Evolutionary conservation across 2,113 vertebrate species (phyloP), one percentile per base, ranked within the genome.

Genomic region (Polypterus bichir): DNA sequence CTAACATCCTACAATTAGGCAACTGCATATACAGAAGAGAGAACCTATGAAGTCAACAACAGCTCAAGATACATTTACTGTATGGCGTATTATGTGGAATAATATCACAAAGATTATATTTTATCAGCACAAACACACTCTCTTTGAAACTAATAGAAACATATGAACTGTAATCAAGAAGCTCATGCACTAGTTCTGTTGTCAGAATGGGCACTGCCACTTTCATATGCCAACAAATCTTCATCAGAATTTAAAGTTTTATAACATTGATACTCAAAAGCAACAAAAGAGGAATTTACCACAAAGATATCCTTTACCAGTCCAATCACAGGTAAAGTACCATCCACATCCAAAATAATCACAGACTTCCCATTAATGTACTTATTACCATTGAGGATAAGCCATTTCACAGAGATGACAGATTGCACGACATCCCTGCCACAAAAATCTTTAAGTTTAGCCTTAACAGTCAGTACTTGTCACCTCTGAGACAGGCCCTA

Each of bases 91-190:
- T 64, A 49, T 64, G n/a, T 47, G 60, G 49, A 62, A 62, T 53
- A 9, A 62, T 54, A 51, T 62, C 60, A 62, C 48, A 57, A 52
- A 65, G 47, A n/a, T 44, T 52, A 61, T 65, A 65, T 54, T 65
- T 60, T 65, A 62, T 61, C 57, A 54, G 60, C 46, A 66, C 65
- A 67, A 63, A 67, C 56, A 54, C 57, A 61, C 49, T 44, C 46
- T 61, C 55, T 11, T 63, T 59, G 47, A 63, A 67, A 63, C 9
- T 54, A 7, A 67, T 54, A 27, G 27, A 27, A 27, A 27, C 1
- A 27, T 27, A 1, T 1, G 27, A 27, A 27, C 2, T 27, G 27
- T 27, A 27, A 27, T 27, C 27, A 45, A 62, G 6, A 46, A 62
- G 60, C 4, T 61, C 60, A 49, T 61, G 48, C 6, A 61, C 48